Evolutionary conservation across 2,113 vertebrate species (phyloP), one percentile per base, ranked within the genome.

Genomic region (Salminus brasiliensis): DNA sequence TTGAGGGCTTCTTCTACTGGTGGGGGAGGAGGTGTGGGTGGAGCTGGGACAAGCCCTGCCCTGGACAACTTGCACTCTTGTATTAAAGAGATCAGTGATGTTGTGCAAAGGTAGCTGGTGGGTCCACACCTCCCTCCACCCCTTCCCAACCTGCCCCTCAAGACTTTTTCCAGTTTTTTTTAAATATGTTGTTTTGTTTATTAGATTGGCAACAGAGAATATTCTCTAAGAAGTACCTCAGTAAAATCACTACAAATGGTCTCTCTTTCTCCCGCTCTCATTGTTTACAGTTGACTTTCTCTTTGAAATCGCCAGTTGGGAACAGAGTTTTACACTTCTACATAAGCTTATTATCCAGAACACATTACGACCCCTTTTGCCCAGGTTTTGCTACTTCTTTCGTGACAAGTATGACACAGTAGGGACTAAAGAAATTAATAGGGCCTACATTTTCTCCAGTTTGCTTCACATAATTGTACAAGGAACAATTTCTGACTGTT

Each of bases 81-180:
- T 88, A 95, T 99, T 80, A 97, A 96, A 93, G 98, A 99, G 90
- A 97, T 99, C 91, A 98, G 96, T 53, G 97, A 99, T 7, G 96
- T 99, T 84, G 97, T 99, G 67, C 97, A 99, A 93, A 98, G 98
- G 97, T 99, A 99, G 96, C 95, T 91, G 90, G 88, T 86, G 90
- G 72, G 49, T 91, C 90, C 87, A 86, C 92, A 90, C 88, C 93
- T 88, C 88, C 80, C 80, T 88, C 88, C n/a, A n/a, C n/a, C 81
- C 80, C 91, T 23, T 39, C n/a, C 53, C 9, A 73, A 77, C 75
- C 72, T 66, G 34, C 76, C 81, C 81, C 30, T 45, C 71, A 41
- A 80, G 55, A 69, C 43, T 76, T 71, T 74, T 72, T 70, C 30
- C 36, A 57, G 27, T 55, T 77, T 68, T 52, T 27, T 53, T 34